Evolutionary conservation across 2,113 vertebrate genomes (phyloP).

Genomic region (Pterocles gutturalis): DNA sequence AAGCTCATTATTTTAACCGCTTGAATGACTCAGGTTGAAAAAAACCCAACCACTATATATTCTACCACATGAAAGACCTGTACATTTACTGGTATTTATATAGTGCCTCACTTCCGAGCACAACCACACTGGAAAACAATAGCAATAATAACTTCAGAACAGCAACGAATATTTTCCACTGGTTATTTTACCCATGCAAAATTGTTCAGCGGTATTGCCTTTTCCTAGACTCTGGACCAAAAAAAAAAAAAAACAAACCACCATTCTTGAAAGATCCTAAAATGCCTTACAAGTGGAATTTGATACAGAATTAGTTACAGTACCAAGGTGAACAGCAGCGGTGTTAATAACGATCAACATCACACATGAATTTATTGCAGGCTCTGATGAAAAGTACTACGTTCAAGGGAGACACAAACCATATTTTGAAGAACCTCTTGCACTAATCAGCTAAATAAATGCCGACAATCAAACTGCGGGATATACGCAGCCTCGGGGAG

Average conservation of each 20-base stretch:
- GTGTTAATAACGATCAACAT: background rate
- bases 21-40: background rate
- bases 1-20: slow-evolving; percentile 30
- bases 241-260: background rate
- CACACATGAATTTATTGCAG: background rate
- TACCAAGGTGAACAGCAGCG: background rate
- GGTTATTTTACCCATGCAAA: background rate
- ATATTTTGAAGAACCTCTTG: background rate
- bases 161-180: background rate
- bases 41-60: background rate
- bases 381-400: background rate
- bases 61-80: background rate
- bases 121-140: background rate
- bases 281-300: slow-evolving; percentile 9
- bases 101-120: background rate
- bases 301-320: background rate
- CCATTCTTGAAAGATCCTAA: background rate
- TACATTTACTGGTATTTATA: background rate
- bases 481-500: background rate
- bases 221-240: background rate
- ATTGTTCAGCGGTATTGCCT: background rate
- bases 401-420: background rate
- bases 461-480: background rate
- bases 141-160: background rate
- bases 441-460: background rate